Evolutionary conservation across 37 sponge, comb jelly and placozoan genomes (phyloP).

Genomic region (Dysidea cf. avara): DNA sequence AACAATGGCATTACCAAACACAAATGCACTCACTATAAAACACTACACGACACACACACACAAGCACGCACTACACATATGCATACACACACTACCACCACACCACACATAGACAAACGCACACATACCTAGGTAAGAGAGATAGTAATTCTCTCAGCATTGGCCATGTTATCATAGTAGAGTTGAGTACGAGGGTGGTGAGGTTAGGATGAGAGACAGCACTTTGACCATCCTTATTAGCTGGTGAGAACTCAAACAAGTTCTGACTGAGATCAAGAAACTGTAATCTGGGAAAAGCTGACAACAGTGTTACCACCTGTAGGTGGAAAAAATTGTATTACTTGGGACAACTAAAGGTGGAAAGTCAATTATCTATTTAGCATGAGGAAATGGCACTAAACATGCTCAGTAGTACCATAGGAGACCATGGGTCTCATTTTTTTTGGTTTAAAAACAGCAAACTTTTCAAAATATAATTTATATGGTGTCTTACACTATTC

Average conservation of each 20-base stretch:
- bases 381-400: not conserved
- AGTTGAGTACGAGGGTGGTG: not conserved
- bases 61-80: too few relatives aligned
- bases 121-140: constrained; percentile 10
- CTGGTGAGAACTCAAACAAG: constrained; percentile 10
- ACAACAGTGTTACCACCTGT: constrained; percentile 15
- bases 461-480: too few relatives aligned
- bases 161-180: not conserved
- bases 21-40: too few relatives aligned
- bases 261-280: constrained; percentile 8
- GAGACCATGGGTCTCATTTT: too few relatives aligned
- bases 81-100: too few relatives aligned
- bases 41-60: too few relatives aligned
- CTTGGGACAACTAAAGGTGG: not conserved
- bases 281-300: constrained; percentile 2
- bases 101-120: too few relatives aligned
- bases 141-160: not conserved
- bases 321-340: too few relatives aligned
- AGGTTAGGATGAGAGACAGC: not conserved
- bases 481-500: constrained; percentile 36
- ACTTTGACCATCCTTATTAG: too few relatives aligned
- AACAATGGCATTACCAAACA: too few relatives aligned
- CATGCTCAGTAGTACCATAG: not conserved
- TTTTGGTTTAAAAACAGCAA: not conserved
- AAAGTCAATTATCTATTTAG: not conserved